A percentile compares a stretch with the other conserved stretches of the same genome.
Conservation (phyloP, 2,888 invertebrate species). For the Microchrysa polita region DNA sequence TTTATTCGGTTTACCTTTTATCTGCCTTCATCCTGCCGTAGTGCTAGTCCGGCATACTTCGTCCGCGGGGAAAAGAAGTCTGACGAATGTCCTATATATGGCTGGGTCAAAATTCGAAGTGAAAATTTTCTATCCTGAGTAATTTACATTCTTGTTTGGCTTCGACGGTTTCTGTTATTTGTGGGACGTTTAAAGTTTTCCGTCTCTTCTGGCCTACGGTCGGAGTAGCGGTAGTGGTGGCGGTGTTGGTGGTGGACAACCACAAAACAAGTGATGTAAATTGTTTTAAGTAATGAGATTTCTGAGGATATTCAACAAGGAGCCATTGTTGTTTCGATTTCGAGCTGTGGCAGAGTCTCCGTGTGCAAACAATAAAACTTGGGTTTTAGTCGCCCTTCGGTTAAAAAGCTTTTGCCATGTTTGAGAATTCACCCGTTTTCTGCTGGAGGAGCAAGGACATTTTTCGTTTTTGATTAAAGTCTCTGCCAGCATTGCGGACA, state of each 20-base stretch:
- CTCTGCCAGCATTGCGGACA: too few relatives aligned
- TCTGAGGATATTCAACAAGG: background rate
- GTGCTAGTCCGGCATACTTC: background rate
- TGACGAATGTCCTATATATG: too few relatives aligned
- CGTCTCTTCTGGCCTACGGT: background rate
- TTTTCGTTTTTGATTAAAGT: too few relatives aligned
- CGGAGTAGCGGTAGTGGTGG: too few relatives aligned
- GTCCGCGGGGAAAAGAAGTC: background rate
- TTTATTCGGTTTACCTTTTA: background rate
- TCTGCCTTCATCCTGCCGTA: background rate
- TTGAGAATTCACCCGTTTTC: too few relatives aligned
- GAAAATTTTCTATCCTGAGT: slow-evolving; percentile 2
- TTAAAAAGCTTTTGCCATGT: too few relatives aligned
- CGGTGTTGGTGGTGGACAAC: too few relatives aligned
- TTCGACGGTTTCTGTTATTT: background rate
- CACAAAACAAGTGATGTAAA: slow-evolving; percentile 8
- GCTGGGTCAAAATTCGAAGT: background rate
- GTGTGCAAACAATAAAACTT: too few relatives aligned
- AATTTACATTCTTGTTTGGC: background rate
- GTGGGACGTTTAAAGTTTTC: background rate
- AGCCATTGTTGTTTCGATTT: background rate
- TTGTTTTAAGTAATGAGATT: slow-evolving; percentile 8
- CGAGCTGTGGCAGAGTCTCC: background rate
- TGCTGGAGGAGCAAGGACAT: too few relatives aligned
- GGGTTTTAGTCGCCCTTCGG: too few relatives aligned